Evolutionary conservation across 1,140 invertebrate genomes (phyloP).

Genomic region (Tetramorium parvispinum): DNA sequence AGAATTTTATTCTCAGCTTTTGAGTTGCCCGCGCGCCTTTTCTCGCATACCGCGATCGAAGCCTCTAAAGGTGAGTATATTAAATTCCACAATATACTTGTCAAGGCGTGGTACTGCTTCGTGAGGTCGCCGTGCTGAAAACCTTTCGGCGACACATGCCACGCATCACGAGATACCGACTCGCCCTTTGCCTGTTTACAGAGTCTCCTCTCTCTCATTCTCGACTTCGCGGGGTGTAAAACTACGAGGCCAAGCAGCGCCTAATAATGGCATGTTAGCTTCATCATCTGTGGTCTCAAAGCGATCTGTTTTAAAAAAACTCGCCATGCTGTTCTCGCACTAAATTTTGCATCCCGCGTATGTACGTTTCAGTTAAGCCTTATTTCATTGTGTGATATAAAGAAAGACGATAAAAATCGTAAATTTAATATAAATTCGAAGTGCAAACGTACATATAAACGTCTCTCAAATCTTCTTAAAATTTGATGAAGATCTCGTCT

Average conservation of each 20-base stretch:
- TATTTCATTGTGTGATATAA: background rate
- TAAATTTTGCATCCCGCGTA: background rate
- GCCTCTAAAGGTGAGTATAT: constrained; percentile 74
- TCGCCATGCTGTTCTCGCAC: constrained; percentile 34
- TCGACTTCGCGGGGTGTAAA: constrained; percentile 78
- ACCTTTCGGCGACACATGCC: constrained; percentile 75
- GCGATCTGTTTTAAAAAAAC: constrained; percentile 72
- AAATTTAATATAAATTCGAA: background rate
- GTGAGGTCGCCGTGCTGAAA: constrained; percentile 63
- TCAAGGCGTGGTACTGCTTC: constrained; percentile 78
- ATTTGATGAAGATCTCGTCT: background rate
- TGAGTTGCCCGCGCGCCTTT: constrained; percentile 58
- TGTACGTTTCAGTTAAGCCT: background rate
- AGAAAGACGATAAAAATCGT: background rate
- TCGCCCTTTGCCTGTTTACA: background rate
- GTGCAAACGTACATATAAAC: background rate
- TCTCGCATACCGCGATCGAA: constrained; percentile 29
- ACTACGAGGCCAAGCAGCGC: constrained; percentile 71
- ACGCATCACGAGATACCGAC: constrained; percentile 77
- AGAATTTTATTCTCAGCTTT: constrained; percentile 55
- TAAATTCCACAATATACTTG: constrained; percentile 83
- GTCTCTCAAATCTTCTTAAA: background rate
- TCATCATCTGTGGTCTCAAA: constrained; percentile 80
- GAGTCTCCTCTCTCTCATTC: constrained; percentile 45
- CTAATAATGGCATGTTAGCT: constrained; percentile 84